Evolutionary conservation across 1,140 invertebrate species (phyloP).

Genomic region (Aporrectodea caliginosa): DNA sequence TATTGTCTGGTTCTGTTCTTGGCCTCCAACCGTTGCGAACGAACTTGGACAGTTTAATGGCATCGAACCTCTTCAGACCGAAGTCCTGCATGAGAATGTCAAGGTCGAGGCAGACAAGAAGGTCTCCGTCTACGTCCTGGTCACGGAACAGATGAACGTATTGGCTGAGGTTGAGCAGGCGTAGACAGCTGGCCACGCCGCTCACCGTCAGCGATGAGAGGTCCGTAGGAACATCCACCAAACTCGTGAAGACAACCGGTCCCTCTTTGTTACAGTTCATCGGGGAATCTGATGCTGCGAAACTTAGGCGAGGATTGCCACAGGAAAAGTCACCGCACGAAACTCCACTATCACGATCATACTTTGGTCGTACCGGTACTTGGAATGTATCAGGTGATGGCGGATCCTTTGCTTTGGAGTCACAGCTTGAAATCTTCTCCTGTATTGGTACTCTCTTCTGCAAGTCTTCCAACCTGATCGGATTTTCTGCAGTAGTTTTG

Average conservation of each 20-base stretch:
- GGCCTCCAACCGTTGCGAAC: constrained; percentile 1
- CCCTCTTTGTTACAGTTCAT: too few relatives aligned
- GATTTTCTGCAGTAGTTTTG: too few relatives aligned
- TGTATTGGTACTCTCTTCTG: too few relatives aligned
- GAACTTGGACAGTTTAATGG: constrained; percentile 12
- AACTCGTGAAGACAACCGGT: not conserved
- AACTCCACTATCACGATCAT: too few relatives aligned
- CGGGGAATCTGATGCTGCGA: too few relatives aligned
- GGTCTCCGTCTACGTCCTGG: constrained; percentile 13
- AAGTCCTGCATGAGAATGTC: constrained; percentile 11
- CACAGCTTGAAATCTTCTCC: too few relatives aligned
- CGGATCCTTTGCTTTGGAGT: too few relatives aligned
- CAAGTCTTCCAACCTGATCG: too few relatives aligned
- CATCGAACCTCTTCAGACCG: constrained; percentile 8
- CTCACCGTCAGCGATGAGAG: not conserved
- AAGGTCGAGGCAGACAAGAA: constrained; percentile 10
- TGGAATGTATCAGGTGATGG: too few relatives aligned
- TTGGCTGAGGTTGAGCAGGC: not conserved
- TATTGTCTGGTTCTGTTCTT: not conserved
- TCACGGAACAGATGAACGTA: not conserved
- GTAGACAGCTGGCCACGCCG: not conserved
- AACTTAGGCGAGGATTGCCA: too few relatives aligned
- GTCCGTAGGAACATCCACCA: not conserved
- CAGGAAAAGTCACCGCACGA: too few relatives aligned
- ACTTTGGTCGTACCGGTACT: too few relatives aligned